Base-by-base conservation (phyloP, 1,140 invertebrate species). In the Leptopilina boulardi region DNA sequence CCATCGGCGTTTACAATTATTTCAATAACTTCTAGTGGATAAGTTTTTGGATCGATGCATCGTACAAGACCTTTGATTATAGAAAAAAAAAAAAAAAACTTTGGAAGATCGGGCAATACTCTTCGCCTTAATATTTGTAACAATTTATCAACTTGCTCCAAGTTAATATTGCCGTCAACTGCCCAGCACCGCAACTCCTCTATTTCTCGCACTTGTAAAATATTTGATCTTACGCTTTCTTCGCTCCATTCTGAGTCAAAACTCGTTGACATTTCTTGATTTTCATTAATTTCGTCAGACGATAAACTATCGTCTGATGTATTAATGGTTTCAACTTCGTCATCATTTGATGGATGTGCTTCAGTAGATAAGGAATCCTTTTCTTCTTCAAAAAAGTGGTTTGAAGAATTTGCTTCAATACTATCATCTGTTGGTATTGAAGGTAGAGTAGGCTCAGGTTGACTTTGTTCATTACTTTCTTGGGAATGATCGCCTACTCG, bases 1-100 rank as follows among this genome's bases (percentile, higher is more conserved):
- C 75, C 75, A 51, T 76, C 74, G 2, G 66, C 34, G 54, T 76
- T 54, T 41, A 74, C 13, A 10, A 34, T 26, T 44, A 74, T 44
- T 19, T 74, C 54, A 42, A 74, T 74, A 42, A 59, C 18, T 38
- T 72, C 41, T 11, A 47, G 71, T 51, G 15, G 47, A 13, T 51
- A 51, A 18, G 26, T 11, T 10, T 15, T 44, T 51, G 51, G 21
- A 70, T 70, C 51, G 3, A 77, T 18, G 10, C 26, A 73, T 21
- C 8, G 15, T 26, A 51, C 21, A 3, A 74, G 18, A 13, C 71
- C 47, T 44, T 70, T 5, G 44, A 3, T 38, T 18, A 77, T 47
- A 0, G 71, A 23, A 51, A 77, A 70, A 72, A 59, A 71, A 26
- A 74, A 56, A 9, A 74, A 74, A 74, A 10, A 19, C 73, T 54